Percentiles rank a stretch among this genome's conserved stretches.
These are phyloP conservation scores for Meriones psammophilus DNA, from an alignment of 2,797 vertebrate genomes.

Conservation along the genomic window DNA sequence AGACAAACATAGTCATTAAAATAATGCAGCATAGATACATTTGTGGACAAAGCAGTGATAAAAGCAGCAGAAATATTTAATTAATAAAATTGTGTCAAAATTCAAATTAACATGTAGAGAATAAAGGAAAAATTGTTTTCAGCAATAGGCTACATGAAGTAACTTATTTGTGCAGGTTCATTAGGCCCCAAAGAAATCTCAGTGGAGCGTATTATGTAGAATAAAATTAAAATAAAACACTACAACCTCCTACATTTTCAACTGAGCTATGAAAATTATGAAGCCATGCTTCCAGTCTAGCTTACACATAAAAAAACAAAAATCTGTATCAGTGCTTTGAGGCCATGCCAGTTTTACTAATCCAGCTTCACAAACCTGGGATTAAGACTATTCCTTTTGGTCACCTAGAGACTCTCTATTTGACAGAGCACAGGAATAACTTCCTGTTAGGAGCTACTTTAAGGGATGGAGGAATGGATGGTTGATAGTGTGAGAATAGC, in stretches of 20 bases:
- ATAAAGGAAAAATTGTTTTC: not conserved
- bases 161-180: constrained; percentile 65
- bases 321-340: not conserved
- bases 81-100: constrained; percentile 59
- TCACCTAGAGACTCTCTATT: not conserved
- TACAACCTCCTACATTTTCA: not conserved
- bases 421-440: not conserved
- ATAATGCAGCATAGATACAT: not conserved
- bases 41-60: not conserved
- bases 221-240: constrained; percentile 69
- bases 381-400: not conserved
- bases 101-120: constrained; percentile 54
- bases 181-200: constrained; percentile 66
- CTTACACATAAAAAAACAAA: not conserved
- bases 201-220: constrained; percentile 42
- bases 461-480: not conserved
- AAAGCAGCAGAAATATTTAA: constrained; percentile 34
- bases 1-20: not conserved
- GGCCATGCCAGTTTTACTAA: not conserved
- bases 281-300: not conserved
- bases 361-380: not conserved
- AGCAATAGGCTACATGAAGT: constrained; percentile 15
- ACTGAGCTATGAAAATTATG: not conserved
- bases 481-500: fast-evolving
- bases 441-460: not conserved